Percentiles rank a stretch among this genome's conserved stretches.
Conservation (phyloP, 2,113 vertebrate genomes). For the Beaufortia kweichowensis region DNA sequence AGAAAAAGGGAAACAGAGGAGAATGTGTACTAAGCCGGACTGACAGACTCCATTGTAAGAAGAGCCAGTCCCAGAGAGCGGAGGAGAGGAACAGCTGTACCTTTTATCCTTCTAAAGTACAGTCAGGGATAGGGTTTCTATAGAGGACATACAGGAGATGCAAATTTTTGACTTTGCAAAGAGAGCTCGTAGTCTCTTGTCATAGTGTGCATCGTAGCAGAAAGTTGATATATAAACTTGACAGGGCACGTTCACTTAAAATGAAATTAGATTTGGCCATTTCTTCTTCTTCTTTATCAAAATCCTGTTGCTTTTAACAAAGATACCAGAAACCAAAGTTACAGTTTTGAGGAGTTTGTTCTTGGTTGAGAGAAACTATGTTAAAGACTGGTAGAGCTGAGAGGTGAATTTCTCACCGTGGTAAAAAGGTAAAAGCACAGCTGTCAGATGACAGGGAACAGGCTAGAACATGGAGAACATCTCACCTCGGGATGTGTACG, state of each 20-base stretch:
- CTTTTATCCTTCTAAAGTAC: conserved; percentile 37
- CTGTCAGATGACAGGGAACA: conserved; percentile 31
- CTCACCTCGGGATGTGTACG: conserved; percentile 39
- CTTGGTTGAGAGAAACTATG: conserved; percentile 32
- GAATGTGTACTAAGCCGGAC: conserved; percentile 36
- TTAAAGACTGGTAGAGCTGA: neutral
- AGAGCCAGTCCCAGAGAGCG: conserved; percentile 45
- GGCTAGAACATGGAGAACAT: conserved; percentile 18
- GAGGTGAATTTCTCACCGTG: conserved; percentile 7
- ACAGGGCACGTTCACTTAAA: conserved; percentile 52
- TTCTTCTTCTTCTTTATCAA: neutral
- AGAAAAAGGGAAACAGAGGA: conserved; percentile 35
- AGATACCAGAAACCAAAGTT: conserved; percentile 42
- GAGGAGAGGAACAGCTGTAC: conserved; percentile 45
- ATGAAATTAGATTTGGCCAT: conserved; percentile 62
- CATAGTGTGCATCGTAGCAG: conserved; percentile 34
- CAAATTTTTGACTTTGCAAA: conserved; percentile 54
- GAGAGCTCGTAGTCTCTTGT: conserved; percentile 28
- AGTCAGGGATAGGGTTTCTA: conserved; percentile 52
- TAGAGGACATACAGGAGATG: conserved; percentile 59
- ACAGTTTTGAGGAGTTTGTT: conserved; percentile 11
- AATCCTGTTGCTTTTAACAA: conserved; percentile 30
- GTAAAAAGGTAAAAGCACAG: conserved; percentile 11
- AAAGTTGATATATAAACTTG: conserved; percentile 55
- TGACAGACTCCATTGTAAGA: conserved; percentile 51